Conservation (phyloP, 1,140 invertebrate genomes). For the Pogonomyrmex barbatus region DNA sequence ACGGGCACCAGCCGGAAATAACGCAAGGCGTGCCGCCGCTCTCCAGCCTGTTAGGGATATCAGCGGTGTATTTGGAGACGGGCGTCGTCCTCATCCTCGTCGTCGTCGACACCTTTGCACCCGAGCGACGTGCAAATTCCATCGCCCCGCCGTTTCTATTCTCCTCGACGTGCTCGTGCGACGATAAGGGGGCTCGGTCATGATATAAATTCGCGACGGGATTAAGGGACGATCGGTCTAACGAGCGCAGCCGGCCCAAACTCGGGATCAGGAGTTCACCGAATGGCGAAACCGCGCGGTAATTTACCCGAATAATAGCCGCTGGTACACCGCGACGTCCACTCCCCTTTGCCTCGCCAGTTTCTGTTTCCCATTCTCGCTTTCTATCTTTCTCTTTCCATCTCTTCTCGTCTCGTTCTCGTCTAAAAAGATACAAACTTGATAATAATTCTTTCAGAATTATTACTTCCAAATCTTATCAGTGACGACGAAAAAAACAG, state of each 20-base stretch:
- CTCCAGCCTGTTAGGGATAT: conserved; percentile 50
- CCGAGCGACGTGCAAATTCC: conserved; percentile 68
- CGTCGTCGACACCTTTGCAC: conserved; percentile 39
- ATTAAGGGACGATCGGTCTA: conserved; percentile 80
- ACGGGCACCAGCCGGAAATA: conserved; percentile 55
- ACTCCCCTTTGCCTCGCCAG: neutral
- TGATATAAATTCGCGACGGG: conserved; percentile 80
- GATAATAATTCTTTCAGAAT: neutral
- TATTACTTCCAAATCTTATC: neutral
- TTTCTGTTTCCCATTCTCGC: neutral
- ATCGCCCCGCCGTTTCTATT: conserved; percentile 67
- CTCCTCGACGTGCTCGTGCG: conserved; percentile 68
- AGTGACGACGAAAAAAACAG: neutral
- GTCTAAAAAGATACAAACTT: neutral
- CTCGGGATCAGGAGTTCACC: conserved; percentile 76
- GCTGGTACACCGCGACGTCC: conserved; percentile 70
- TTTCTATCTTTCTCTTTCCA: neutral
- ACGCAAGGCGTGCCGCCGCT: conserved; percentile 26
- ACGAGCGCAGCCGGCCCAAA: conserved; percentile 76
- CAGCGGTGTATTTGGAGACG: conserved; percentile 40
- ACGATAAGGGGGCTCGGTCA: conserved; percentile 78
- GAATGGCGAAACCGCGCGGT: conserved; percentile 78
- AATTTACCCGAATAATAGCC: conserved; percentile 79
- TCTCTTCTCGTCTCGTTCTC: neutral
- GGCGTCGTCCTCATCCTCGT: conserved; percentile 30